phyloP scores from a whole-genome alignment of 2,797 vertebrate genomes.

The Nannoperca australis region DNA sequence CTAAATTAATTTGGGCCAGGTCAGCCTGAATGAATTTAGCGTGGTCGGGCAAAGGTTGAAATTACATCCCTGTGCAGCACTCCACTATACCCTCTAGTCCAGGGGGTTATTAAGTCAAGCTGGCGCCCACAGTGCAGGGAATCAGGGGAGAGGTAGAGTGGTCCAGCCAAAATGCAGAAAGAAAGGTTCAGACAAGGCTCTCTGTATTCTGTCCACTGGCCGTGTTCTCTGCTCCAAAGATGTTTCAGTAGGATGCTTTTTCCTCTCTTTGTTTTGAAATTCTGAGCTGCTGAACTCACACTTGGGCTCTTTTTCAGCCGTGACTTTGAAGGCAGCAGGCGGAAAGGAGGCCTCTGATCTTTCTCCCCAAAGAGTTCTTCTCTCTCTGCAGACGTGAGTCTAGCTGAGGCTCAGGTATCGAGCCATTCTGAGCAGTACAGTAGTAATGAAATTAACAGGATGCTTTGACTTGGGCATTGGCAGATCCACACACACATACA shows the following conservation, averaged over 20 bases:
- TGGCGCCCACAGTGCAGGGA: slow-evolving; percentile 28
- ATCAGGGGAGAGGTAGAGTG: slow-evolving; percentile 22
- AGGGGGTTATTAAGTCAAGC: slow-evolving; percentile 24
- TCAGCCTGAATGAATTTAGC: slow-evolving; percentile 5
- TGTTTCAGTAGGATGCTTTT: slow-evolving; percentile 59
- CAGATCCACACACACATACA: slow-evolving; percentile 12
- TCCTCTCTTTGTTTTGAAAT: slow-evolving; percentile 78
- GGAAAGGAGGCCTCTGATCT: slow-evolving; percentile 81
- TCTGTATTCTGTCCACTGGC: slow-evolving; percentile 56
- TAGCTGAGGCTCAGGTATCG: slow-evolving; percentile 71
- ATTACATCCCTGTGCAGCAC: background rate
- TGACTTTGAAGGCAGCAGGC: slow-evolving; percentile 82
- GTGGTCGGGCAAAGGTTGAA: background rate
- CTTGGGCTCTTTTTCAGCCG: slow-evolving; percentile 78
- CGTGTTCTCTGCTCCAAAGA: slow-evolving; percentile 55
- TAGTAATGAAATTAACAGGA: slow-evolving; percentile 68
- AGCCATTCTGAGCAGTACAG: slow-evolving; percentile 59
- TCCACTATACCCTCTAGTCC: background rate
- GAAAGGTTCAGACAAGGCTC: slow-evolving; percentile 49
- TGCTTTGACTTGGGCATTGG: slow-evolving; percentile 52
- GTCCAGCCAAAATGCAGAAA: slow-evolving; percentile 22
- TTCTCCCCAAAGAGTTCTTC: slow-evolving; percentile 73
- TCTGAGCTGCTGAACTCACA: slow-evolving; percentile 77
- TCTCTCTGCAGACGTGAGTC: slow-evolving; percentile 59
- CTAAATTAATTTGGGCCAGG: background rate